Percentiles rank a stretch among this genome's conserved stretches.
Evolutionary conservation across 92 coral and sea anemone species (phyloP).

Genomic region (Bergia sp.): DNA sequence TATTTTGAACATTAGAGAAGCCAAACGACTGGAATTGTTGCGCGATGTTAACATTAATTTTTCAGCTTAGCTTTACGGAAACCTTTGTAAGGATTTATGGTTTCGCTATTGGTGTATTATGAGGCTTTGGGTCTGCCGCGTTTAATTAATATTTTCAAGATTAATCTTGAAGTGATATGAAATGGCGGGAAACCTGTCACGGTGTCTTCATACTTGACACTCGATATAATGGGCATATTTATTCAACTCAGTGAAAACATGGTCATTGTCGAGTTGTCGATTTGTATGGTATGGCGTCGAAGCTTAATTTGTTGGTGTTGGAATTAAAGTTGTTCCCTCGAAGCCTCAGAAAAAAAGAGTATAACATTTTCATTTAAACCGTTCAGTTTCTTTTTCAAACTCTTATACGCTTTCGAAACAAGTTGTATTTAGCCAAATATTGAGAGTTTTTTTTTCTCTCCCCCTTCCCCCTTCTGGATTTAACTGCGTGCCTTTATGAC

Average conservation of each 20-base stretch:
- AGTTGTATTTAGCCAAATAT: neutral
- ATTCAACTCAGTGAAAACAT: neutral
- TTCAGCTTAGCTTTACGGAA: neutral
- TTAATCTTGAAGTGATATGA: constrained; percentile 27
- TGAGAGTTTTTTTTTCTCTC: neutral
- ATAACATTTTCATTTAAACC: neutral
- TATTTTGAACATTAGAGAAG: no score
- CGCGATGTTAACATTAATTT: neutral
- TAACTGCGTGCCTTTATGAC: neutral
- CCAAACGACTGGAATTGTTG: neutral
- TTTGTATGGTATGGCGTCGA: constrained; percentile 4
- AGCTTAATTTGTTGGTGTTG: neutral
- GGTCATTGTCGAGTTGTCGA: constrained; percentile 23
- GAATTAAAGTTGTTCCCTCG: neutral
- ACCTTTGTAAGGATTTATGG: neutral
- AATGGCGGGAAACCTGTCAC: constrained; percentile 29
- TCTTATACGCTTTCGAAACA: neutral
- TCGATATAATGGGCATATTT: constrained; percentile 6
- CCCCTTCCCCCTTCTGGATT: neutral
- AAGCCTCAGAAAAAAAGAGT: neutral
- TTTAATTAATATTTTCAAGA: constrained; percentile 25
- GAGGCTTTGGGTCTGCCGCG: constrained; percentile 36
- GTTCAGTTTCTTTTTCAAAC: neutral
- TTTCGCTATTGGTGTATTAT: neutral
- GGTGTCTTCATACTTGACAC: neutral